A percentile compares a stretch with the other conserved stretches of the same genome.
Evolutionary conservation across 2,113 vertebrate genomes (phyloP).

Genomic region (Platanista minor): DNA sequence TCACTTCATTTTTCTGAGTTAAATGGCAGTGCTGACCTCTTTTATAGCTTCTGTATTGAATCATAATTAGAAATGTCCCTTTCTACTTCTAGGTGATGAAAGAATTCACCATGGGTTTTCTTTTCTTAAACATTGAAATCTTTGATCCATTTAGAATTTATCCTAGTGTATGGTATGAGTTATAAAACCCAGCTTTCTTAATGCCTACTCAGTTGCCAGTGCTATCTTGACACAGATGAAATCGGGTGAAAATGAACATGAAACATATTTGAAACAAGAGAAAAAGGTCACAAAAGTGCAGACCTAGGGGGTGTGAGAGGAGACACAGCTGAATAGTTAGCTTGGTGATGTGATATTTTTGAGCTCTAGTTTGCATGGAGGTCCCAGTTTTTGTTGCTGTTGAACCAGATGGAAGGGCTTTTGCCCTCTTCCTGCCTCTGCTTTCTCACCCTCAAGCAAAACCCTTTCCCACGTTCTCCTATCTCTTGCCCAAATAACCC

Average conservation of each 20-base stretch:
- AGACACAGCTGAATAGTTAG: background rate
- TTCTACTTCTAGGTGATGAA: background rate
- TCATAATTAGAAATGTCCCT: background rate
- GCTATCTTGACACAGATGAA: background rate
- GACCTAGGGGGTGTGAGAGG: background rate
- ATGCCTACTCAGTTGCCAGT: background rate
- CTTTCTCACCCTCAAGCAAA: background rate
- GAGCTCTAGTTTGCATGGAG: background rate
- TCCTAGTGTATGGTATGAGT: background rate
- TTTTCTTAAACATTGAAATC: background rate
- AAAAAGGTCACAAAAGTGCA: background rate
- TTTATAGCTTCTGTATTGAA: background rate
- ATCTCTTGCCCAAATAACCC: background rate
- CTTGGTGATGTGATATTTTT: background rate
- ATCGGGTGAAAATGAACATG: background rate
- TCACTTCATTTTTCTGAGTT: background rate
- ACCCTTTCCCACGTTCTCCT: background rate
- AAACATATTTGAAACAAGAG: background rate
- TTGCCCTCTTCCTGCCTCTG: background rate
- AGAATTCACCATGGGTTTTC: background rate
- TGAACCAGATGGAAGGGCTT: background rate
- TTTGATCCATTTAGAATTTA: background rate
- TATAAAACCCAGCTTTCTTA: background rate
- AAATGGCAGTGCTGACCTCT: background rate
- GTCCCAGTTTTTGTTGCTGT: background rate